These are phyloP conservation scores for Spisula solida DNA, from an alignment of 2,888 invertebrate genomes.

Conservation along the genomic window DNA sequence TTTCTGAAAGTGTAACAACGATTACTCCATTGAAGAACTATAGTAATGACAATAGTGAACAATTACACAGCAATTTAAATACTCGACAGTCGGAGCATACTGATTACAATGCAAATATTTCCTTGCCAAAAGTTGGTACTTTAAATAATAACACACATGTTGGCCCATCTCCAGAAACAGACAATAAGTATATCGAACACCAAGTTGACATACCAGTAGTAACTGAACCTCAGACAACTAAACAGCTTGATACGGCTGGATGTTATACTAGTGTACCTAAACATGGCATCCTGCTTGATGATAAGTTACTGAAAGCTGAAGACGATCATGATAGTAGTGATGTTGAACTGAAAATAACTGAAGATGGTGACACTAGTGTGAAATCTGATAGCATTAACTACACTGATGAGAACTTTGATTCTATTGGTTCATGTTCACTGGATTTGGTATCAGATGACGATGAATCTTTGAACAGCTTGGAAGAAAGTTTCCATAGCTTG, in stretches of 20 bases:
- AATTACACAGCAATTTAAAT: slow-evolving; percentile 50
- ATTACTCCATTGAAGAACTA: slow-evolving; percentile 24
- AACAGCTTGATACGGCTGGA: slow-evolving; percentile 18
- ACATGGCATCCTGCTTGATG: slow-evolving; percentile 18
- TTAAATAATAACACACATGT: slow-evolving; percentile 54
- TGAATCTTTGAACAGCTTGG: slow-evolving; percentile 64
- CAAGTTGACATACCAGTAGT: slow-evolving; percentile 47
- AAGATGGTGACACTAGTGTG: slow-evolving; percentile 34
- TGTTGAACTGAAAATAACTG: slow-evolving; percentile 52
- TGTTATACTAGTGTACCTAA: slow-evolving; percentile 2
- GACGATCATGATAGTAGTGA: slow-evolving; percentile 41
- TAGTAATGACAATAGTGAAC: slow-evolving; percentile 42
- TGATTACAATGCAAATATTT: slow-evolving; percentile 61
- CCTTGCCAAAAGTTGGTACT: slow-evolving; percentile 67
- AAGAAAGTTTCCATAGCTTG: slow-evolving; percentile 62
- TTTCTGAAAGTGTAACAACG: slow-evolving; percentile 40
- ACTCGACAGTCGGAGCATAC: slow-evolving; percentile 20
- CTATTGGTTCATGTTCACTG: slow-evolving; percentile 62
- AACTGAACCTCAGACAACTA: slow-evolving; percentile 12
- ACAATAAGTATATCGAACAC: slow-evolving; percentile 44
- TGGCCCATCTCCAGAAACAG: slow-evolving; percentile 58
- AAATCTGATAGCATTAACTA: slow-evolving; percentile 19
- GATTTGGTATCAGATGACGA: slow-evolving; percentile 51
- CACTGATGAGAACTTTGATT: slow-evolving; percentile 45
- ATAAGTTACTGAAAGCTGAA: slow-evolving; percentile 34